Evolutionary conservation across 2,797 vertebrate genomes (phyloP), one percentile per base, ranked within the genome.

Genomic region (Podargus strigoides): DNA sequence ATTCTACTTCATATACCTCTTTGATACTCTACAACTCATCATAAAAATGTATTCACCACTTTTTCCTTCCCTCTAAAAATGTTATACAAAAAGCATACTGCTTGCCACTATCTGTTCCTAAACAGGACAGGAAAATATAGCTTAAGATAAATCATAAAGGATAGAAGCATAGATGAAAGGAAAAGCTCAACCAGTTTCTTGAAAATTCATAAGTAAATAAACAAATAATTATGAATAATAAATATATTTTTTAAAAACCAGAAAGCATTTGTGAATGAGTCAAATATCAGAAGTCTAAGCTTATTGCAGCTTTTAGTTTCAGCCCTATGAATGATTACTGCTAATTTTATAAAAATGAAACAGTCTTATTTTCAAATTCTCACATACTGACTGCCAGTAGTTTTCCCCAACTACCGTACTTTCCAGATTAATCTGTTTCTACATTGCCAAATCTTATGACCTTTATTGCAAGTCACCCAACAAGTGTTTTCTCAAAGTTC

Each of bases 351-450:
- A 56, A 76, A 95, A 67, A 87, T 18, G n/a, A 85, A 64, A 67
- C 26, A 63, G 12, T 7, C 22, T 32, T 89, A 53, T 93, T 96
- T 94, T 87, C 68, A 94, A 39, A 83, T 92, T 91, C 42, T 93
- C 66, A 68, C 49, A 75, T 89, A 34, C 19, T 46, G 39, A 58
- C 36, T 62, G 58, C 39, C 62, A 92, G 39, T 12, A 89, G 28
- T 74, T 95, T 95, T 89, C 64, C 32, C 87, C 94, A 94, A 46
- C 46, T 91, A 34, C 21, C 60, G 37, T 37, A 37, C 36, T 91
- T 88, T 87, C 62, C 87, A 93, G 49, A 95, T 87, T 87, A 92
- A 62, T 93, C 52, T 79, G n/a, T 80, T 37, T 83, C 62, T 83
- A 36, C 66, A 34, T 63, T 89, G 64, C 53, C 87, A 93, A 81